Evolutionary conservation across 2,797 vertebrate species (phyloP).

Genomic region (Coracias cyanogaster): DNA sequence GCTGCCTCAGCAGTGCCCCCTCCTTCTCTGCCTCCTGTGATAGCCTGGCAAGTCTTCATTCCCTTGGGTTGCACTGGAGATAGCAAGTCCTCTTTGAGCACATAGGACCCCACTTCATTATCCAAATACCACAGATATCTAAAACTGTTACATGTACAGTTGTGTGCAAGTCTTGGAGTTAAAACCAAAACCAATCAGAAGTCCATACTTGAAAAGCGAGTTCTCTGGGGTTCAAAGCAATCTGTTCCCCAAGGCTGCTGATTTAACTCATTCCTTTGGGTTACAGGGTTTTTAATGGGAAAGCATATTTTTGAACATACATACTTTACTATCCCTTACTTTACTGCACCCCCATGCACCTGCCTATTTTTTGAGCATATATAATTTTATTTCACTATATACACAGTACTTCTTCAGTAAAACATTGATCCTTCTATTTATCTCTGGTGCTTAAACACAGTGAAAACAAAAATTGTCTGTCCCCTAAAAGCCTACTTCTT

Average conservation of each 20-base stretch:
- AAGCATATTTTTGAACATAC: not conserved
- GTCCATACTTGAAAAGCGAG: not conserved
- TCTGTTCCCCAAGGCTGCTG: not conserved
- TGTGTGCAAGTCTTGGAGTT: not conserved
- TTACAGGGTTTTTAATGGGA: not conserved
- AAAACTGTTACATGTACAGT: not conserved
- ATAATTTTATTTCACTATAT: not conserved
- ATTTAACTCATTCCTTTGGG: not conserved
- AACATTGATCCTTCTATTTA: not conserved
- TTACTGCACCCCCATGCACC: not conserved
- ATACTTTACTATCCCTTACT: not conserved
- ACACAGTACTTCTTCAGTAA: not conserved
- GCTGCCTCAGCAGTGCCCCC: no score
- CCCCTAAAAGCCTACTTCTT: not conserved
- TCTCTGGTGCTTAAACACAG: not conserved
- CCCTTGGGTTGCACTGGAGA: no score
- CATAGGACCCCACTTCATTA: no score
- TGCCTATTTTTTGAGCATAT: not conserved
- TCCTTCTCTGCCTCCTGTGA: no score
- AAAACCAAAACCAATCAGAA: not conserved
- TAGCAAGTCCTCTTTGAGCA: no score
- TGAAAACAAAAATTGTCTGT: not conserved
- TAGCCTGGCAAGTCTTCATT: no score
- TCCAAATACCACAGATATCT: not conserved
- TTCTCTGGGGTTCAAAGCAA: not conserved